Evolutionary conservation across 2,113 vertebrate species (phyloP), one percentile per base, ranked within the genome.

Genomic region (Alexandromys fortis): DNA sequence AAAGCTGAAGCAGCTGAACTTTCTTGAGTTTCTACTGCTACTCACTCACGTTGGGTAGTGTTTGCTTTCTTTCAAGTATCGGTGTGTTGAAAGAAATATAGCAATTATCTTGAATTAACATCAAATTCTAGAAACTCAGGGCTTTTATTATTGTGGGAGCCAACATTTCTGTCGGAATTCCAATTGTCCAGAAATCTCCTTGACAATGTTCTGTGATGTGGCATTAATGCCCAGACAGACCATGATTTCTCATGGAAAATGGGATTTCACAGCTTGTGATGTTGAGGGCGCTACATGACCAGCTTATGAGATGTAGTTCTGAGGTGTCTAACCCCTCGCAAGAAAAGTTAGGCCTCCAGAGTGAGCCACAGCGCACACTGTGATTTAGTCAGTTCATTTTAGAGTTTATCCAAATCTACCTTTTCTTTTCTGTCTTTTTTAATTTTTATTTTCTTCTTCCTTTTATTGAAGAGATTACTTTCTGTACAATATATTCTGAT

Each of bases 51-150:
- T 73, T 35, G 0, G 11, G 4, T 45, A 47, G 8, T 45, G 17
- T 24, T 90, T 94, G 33, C 91, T 94, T 95, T 90, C 83, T 94
- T 97, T 96, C 89, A 89, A 92, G 72, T 67, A 82, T 78, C n/a
- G 67, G 52, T 22, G 77, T 67, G 4, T 49, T 97, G 81, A 94
- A 95, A 73, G 49, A 76, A 72, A 92, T 17, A 33, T 67, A 89
- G 45, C 67, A 38, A 89, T 91, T 96, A 55, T 89, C 3, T 78
- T 92, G 86, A 77, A 77, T 96, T 89, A 92, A 88, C 35, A 70
- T 75, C 72, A 91, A 94, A 67, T 42, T 13, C 75, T 85, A 79
- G 68, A 94, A 94, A 83, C 42, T 47, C 42, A 67, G 42, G n/a
- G 65, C 35, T 90, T 95, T 77, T 61, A 13, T 78, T 92, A 33